phyloP scores from a whole-genome alignment of 1,140 invertebrate genomes.

The Metaphire vulgaris region DNA sequence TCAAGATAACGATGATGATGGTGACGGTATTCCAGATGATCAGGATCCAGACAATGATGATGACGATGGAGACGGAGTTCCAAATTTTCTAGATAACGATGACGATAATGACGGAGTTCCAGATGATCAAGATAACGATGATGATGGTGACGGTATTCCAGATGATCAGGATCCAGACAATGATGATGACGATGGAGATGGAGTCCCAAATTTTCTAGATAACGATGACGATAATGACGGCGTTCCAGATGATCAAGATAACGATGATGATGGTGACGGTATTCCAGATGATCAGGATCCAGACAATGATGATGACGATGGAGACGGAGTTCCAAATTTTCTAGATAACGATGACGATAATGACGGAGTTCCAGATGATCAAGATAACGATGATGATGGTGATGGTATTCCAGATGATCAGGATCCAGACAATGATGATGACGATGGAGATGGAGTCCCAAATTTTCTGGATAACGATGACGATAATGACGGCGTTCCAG shows the following conservation, averaged over 20 bases:
- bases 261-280: constrained; percentile 19
- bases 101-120: constrained; percentile 13
- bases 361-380: constrained; percentile 10
- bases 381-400: constrained; percentile 18
- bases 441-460: constrained; percentile 13
- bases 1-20: constrained; percentile 13
- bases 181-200: background rate
- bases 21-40: constrained; percentile 10
- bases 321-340: constrained; percentile 20
- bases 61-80: constrained; percentile 20
- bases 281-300: constrained; percentile 17
- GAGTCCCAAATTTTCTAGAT: background rate
- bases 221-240: constrained; percentile 14
- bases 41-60: constrained; percentile 17
- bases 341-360: constrained; percentile 17
- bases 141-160: constrained; percentile 19
- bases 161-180: constrained; percentile 7
- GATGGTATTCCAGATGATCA: constrained; percentile 20
- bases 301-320: constrained; percentile 11
- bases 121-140: constrained; percentile 11
- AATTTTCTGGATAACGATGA: constrained; percentile 1
- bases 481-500: constrained; percentile 18
- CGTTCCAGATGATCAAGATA: background rate
- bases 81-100: constrained; percentile 19
- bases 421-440: constrained; percentile 17